Base-by-base conservation (phyloP, 2,797 vertebrate species). In the Pangasius krempfi region DNA sequence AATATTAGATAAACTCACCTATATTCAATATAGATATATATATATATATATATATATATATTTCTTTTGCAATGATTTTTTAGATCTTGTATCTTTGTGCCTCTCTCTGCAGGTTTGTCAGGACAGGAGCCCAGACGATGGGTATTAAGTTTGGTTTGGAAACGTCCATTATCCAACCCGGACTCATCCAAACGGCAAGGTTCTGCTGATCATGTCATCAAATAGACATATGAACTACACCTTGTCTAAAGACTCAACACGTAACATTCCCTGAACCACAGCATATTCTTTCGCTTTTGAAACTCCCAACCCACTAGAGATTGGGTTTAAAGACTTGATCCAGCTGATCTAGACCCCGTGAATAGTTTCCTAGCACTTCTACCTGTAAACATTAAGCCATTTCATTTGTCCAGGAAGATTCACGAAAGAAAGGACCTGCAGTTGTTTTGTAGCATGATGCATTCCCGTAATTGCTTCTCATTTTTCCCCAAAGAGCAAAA, bases 131-230 rank as follows among this genome's bases (percentile, higher is more conserved):
- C 50, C 72, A 92, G 85, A 86, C 78, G 86, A 66, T 89, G 93
- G 78, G 89, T 87, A 54, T 68, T 95, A 85, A 91, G 89, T 70
- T 79, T 95, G 25, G 72, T 88, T 78, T 91, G 93, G 60, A 87
- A 88, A 20, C 90, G 90, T 52, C 84, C 91, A 3, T 86, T 87
- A 10, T 64, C 78, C n/a, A 88, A 62, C 14, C 68, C 86, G 40
- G 68, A 72, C 68, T 62, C 86, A 40, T 87, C 90, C 44, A 94
- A 93, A 75, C 86, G 80, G 7, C 58, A 12, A 89, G 88, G 86
- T 70, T 90, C 92, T 4, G 84, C 92, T 0, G 86, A 91, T 82
- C 88, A 50, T 8, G 73, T 84, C 4, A 83, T 91, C 86, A 95
- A 94, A 94, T 93, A 95, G 89, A 79, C 80, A 20, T 68, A 47